Evolutionary conservation across 2,113 vertebrate genomes (phyloP).

Genomic region (Rhinolophus ferrumequinum): DNA sequence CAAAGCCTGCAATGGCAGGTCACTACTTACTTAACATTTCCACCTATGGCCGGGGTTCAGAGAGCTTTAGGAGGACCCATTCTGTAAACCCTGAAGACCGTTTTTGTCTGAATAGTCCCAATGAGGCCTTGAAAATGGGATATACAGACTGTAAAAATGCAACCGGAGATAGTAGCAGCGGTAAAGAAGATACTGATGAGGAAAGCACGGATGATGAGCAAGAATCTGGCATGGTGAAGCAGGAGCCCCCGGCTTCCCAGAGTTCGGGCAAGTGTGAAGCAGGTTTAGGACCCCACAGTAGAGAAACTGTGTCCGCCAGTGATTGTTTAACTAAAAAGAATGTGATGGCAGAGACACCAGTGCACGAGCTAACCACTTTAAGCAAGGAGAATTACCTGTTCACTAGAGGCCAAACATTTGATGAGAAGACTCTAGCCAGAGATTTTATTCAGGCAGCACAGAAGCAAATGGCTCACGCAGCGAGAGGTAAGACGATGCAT

Average conservation of each 20-base stretch:
- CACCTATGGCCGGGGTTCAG: constrained; percentile 95
- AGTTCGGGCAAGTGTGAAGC: constrained; percentile 47
- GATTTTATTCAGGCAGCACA: constrained; percentile 88
- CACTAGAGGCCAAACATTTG: constrained; percentile 58
- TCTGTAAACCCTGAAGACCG: constrained; percentile 77
- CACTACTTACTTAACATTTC: constrained; percentile 98
- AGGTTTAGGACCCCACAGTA: neutral
- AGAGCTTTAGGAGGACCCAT: constrained; percentile 89
- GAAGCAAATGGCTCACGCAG: constrained; percentile 86
- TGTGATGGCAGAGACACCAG: constrained; percentile 81
- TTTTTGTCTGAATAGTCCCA: constrained; percentile 77
- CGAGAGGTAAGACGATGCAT: constrained; percentile 83
- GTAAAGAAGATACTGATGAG: constrained; percentile 77
- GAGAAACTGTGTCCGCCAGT: fast-evolving
- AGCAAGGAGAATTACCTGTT: constrained; percentile 73
- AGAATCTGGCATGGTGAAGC: constrained; percentile 72
- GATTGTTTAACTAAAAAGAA: constrained; percentile 67
- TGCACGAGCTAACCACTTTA: constrained; percentile 69
- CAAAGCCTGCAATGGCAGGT: constrained; percentile 96
- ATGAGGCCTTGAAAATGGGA: constrained; percentile 83
- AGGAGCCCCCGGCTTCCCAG: constrained; percentile 77
- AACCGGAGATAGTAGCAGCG: constrained; percentile 69
- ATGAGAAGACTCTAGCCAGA: constrained; percentile 84
- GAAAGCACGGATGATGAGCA: constrained; percentile 79
- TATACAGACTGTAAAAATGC: constrained; percentile 78